These are phyloP conservation scores for Trialeurodes vaporariorum DNA, from an alignment of 1,140 invertebrate genomes.

Conservation along the genomic window DNA sequence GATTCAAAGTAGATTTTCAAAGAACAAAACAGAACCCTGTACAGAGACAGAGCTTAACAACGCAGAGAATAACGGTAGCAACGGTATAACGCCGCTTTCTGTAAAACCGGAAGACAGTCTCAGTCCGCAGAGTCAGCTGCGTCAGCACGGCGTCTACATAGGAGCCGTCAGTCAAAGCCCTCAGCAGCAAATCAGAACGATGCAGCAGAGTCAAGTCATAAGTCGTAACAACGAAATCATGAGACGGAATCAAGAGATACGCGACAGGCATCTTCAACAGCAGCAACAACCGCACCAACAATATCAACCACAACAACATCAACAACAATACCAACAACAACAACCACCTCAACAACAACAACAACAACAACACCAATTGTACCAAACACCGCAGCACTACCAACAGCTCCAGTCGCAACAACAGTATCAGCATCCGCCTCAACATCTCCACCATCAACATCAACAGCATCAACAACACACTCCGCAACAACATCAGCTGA, in stretches of 20 bases:
- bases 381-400: background rate
- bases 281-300: conserved; percentile 8
- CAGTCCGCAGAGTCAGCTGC: conserved; percentile 26
- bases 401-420: conserved; percentile 12
- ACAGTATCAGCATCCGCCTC: conserved; percentile 9
- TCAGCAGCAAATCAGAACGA: conserved; percentile 1
- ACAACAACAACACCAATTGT: conserved; percentile 11
- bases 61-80: conserved; percentile 10
- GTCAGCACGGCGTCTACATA: conserved; percentile 27
- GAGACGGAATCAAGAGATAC: conserved; percentile 16
- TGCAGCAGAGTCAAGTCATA: background rate
- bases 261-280: background rate
- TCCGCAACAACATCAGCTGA: background rate
- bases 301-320: background rate
- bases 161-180: background rate
- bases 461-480: background rate
- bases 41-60: conserved; percentile 16
- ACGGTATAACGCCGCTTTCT: background rate
- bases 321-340: conserved; percentile 8
- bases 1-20: conserved; percentile 65
- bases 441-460: background rate
- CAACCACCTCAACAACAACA: conserved; percentile 9
- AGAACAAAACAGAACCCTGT: conserved; percentile 16
- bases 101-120: conserved; percentile 12
- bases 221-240: conserved; percentile 12